Evolutionary conservation across 2,113 vertebrate species (phyloP).

Genomic region (Anthoscopus minutus): DNA sequence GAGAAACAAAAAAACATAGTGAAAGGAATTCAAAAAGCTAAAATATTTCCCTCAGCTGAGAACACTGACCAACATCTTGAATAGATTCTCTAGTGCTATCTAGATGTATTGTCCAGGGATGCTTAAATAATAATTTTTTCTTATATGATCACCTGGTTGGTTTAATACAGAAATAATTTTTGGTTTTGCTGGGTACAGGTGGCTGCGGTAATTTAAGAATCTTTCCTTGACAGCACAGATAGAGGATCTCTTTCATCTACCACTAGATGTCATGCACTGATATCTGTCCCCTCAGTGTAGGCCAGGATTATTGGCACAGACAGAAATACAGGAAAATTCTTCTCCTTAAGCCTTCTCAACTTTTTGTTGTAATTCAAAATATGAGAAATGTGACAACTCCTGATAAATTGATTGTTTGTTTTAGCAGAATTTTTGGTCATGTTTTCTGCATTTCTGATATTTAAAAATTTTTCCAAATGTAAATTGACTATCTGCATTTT

Average conservation of each 20-base stretch:
- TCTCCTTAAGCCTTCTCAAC: neutral
- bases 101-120: neutral
- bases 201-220: neutral
- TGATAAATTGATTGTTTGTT: neutral
- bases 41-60: neutral
- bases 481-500: neutral
- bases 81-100: neutral
- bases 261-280: conserved; percentile 55
- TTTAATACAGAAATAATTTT: neutral
- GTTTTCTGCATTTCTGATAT: neutral
- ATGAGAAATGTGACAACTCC: neutral
- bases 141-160: neutral
- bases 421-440: neutral
- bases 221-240: neutral
- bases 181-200: neutral
- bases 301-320: neutral
- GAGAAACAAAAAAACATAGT: neutral
- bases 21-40: neutral
- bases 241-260: neutral
- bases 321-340: neutral
- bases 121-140: neutral
- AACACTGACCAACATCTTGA: neutral
- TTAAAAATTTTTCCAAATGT: neutral
- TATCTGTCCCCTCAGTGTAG: neutral
- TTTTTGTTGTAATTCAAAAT: neutral